phyloP scores from a whole-genome alignment of 2,113 vertebrate genomes.

The Thomomys bottae region DNA sequence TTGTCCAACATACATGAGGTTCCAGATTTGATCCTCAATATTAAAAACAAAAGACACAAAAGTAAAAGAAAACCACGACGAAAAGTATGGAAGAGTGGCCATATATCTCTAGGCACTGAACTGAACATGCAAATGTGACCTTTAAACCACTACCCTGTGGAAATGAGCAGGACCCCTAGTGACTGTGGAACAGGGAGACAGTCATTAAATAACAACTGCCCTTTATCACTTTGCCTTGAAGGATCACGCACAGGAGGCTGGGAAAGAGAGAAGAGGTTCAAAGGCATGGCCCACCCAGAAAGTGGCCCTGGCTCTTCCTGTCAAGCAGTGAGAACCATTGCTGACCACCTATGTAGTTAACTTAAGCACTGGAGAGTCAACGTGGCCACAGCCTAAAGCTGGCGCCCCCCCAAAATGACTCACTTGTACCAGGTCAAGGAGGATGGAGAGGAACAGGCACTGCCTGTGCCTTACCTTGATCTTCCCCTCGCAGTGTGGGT shows the following conservation, averaged over 20 bases:
- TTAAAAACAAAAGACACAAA: neutral
- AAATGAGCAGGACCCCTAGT: neutral
- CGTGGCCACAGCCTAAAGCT: neutral
- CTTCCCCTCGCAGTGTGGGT: conserved; percentile 98
- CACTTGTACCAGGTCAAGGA: neutral
- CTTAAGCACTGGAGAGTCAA: neutral
- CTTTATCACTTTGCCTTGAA: neutral
- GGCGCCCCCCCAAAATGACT: neutral
- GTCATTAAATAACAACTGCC: neutral
- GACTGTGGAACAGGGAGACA: neutral
- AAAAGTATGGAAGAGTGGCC: neutral
- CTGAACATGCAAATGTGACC: conserved; percentile 22
- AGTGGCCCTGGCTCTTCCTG: neutral
- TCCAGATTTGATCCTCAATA: neutral
- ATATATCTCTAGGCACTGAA: neutral
- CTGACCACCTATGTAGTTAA: neutral
- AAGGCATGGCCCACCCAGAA: neutral
- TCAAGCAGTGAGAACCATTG: neutral
- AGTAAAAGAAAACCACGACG: neutral
- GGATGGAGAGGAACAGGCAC: fast-evolving
- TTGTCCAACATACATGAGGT: neutral
- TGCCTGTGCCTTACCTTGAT: conserved; percentile 90
- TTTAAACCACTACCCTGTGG: neutral
- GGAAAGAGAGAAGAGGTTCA: neutral
- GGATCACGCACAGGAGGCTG: neutral